These are phyloP conservation scores for Herpailurus yagouaroundi DNA, from an alignment of 2,113 vertebrate genomes.

Conservation along the genomic window DNA sequence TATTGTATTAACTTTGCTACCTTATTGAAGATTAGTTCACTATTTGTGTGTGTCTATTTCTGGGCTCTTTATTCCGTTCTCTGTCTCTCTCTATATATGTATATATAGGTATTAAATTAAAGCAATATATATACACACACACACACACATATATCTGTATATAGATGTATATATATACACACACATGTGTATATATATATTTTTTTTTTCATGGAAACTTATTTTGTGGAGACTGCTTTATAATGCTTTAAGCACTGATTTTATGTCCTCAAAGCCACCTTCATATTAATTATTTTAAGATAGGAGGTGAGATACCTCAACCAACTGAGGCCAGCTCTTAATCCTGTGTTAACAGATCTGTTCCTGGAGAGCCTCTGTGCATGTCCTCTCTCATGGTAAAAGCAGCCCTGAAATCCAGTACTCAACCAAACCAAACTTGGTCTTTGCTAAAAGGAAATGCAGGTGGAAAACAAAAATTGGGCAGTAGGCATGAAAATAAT, in stretches of 20 bases:
- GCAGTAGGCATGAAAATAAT: neutral
- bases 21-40: neutral
- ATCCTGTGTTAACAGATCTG: neutral
- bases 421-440: neutral
- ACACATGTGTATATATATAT: too few relatives aligned
- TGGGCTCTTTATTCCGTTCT: neutral
- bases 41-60: neutral
- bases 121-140: neutral
- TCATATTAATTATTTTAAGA: neutral
- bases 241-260: neutral
- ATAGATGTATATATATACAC: too few relatives aligned
- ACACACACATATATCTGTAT: neutral
- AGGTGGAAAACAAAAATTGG: neutral
- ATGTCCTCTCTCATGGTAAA: neutral
- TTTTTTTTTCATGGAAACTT: neutral
- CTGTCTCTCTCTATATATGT: neutral
- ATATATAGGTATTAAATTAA: neutral
- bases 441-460: neutral
- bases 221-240: neutral
- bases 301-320: neutral
- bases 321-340: neutral
- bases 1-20: neutral
- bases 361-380: neutral
- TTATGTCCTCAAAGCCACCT: neutral
- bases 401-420: neutral